Percentiles rank a stretch among this genome's conserved stretches.
Evolutionary conservation across 1,140 invertebrate species (phyloP).

Genomic region (Drosophila kikkawai): DNA sequence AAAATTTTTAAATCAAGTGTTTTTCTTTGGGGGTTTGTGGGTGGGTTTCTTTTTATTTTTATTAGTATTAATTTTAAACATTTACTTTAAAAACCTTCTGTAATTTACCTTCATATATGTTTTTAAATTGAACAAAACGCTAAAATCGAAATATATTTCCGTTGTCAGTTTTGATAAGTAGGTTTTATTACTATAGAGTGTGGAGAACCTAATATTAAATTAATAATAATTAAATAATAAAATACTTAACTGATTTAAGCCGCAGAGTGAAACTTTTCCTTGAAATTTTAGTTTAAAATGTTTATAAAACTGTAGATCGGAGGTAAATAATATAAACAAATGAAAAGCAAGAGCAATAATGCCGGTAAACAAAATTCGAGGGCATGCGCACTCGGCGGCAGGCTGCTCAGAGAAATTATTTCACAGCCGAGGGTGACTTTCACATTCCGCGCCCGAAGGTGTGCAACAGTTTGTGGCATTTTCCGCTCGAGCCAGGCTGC

Average conservation of each 20-base stretch:
- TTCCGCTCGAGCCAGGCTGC: no score
- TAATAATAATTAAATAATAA: background rate
- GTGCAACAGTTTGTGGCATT: slow-evolving; percentile 11
- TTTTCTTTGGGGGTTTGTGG: background rate
- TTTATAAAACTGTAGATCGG: background rate
- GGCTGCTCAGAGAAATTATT: background rate
- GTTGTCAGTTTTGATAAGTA: background rate
- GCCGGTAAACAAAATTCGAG: background rate
- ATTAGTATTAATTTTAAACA: no score
- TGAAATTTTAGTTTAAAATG: background rate
- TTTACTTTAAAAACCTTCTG: no score
- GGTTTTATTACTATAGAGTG: background rate
- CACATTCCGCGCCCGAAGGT: slow-evolving; percentile 18
- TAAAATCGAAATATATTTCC: background rate
- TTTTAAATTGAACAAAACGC: background rate
- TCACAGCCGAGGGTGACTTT: slow-evolving; percentile 1
- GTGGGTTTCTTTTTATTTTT: no score
- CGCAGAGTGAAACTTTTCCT: background rate
- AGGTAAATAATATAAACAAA: background rate
- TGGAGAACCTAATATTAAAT: no score
- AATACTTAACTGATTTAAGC: background rate
- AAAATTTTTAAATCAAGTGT: slow-evolving; percentile 66
- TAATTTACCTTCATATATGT: no score
- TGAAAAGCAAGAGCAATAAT: background rate
- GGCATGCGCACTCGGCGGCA: background rate